A percentile compares a stretch with the other conserved stretches of the same genome.
phyloP scores from a whole-genome alignment of 1,140 invertebrate genomes.

The Cherax destructor region DNA sequence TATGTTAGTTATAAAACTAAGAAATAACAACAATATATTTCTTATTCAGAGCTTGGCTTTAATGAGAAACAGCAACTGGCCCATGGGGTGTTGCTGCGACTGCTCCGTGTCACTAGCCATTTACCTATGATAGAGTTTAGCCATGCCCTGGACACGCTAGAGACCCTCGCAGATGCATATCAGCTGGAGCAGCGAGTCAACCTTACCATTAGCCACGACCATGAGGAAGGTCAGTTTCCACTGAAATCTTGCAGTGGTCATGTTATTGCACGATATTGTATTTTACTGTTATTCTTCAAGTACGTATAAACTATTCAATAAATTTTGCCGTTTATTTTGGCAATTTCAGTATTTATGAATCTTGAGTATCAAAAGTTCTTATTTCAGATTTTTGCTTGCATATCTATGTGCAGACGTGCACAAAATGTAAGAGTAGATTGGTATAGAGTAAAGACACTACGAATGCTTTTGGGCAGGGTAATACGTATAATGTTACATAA shows the following conservation, averaged over 20 bases:
- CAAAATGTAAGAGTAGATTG: too few species aligned
- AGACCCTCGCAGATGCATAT: constrained; percentile 66
- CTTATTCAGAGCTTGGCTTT: constrained; percentile 65
- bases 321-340: not conserved
- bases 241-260: not conserved
- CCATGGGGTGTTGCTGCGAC: constrained; percentile 63
- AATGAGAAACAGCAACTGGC: constrained; percentile 68
- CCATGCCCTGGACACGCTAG: constrained; percentile 71
- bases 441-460: too few species aligned
- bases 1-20: too few species aligned
- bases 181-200: constrained; percentile 66
- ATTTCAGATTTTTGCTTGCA: not conserved
- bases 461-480: too few species aligned
- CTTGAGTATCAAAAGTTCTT: not conserved
- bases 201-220: constrained; percentile 53
- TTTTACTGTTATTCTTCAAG: not conserved
- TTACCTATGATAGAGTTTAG: constrained; percentile 71
- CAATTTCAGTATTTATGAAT: too few species aligned
- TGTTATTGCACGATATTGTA: not conserved
- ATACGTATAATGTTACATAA: too few species aligned
- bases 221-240: constrained; percentile 36
- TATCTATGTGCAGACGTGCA: too few species aligned
- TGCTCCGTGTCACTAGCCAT: constrained; percentile 65
- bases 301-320: not conserved
- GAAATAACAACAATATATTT: too few species aligned